These are phyloP conservation scores for Apis laboriosa DNA, from an alignment of 1,140 invertebrate genomes.

Conservation along the genomic window DNA sequence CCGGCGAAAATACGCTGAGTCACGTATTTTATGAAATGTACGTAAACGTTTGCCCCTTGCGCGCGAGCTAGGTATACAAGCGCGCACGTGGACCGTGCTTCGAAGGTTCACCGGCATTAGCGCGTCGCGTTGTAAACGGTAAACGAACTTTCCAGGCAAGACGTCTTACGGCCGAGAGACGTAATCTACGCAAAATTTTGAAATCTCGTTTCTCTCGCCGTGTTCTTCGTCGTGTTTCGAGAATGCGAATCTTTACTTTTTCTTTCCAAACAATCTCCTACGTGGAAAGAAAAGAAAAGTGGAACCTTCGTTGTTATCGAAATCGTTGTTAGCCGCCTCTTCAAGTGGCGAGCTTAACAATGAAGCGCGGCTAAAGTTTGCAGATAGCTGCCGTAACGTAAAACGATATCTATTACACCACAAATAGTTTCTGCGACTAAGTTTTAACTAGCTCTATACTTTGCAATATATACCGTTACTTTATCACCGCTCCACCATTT, in stretches of 20 bases:
- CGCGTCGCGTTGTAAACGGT: constrained; percentile 49
- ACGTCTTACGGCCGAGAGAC: constrained; percentile 23
- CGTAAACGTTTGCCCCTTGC: constrained; percentile 44
- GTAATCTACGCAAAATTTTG: not conserved
- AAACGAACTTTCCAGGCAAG: constrained; percentile 62
- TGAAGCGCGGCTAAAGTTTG: constrained; percentile 31
- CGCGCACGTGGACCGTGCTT: constrained; percentile 23
- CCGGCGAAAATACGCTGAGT: constrained; percentile 73
- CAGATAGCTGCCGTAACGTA: constrained; percentile 19
- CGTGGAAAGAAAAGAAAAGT: not conserved
- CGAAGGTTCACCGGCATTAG: constrained; percentile 66
- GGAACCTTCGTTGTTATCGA: not conserved
- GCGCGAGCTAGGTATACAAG: not conserved
- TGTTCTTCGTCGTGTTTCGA: too few species aligned
- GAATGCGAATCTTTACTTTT: too few species aligned
- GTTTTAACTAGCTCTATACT: constrained; percentile 57
- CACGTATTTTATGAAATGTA: constrained; percentile 77
- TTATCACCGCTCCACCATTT: constrained; percentile 61
- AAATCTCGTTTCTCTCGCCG: not conserved
- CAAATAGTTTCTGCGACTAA: constrained; percentile 52
- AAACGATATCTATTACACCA: constrained; percentile 52
- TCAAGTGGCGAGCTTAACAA: constrained; percentile 14
- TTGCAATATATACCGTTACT: constrained; percentile 49
- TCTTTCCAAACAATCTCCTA: not conserved
- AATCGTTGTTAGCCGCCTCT: constrained; percentile 2